Base-by-base conservation (phyloP, 2,113 vertebrate species). In the Phalacrocorax aristotelis region DNA sequence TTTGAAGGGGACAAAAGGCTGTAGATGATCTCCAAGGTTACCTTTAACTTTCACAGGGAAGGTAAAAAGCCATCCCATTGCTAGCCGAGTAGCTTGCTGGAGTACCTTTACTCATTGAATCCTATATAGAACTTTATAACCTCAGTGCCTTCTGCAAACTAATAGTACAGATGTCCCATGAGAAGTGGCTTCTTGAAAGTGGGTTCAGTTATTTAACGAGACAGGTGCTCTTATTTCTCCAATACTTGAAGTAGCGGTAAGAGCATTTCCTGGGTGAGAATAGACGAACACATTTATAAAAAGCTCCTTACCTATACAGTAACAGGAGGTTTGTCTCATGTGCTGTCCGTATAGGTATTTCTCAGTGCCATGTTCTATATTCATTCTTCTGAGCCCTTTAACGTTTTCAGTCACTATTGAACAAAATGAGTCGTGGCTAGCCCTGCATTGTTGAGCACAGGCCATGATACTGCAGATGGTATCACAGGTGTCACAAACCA, bases 361-460 rank as follows among this genome's bases (percentile, higher is more conserved):
- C 51, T 46, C 58, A 11, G 21, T 72, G 42, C 36, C 25, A 11
- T 3, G 1, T 11, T 30, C 34, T 48, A 0, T 5, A 8, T 49
- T 62, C 7, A 1, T 25, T 71, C 13, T 57, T 22, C 15, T 25
- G 30, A 68, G 32, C 34, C 27, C 36, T 69, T 34, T 48, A 46
- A 2, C 4, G 9, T 6, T 3, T 61, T 42, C 8, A 46, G 36
- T 66, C 7, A 2, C 26, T 64, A 7, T 46, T 4, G 1, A 27
- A 11, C 1, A 36, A n/a, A 69, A 42, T 16, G 20, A 30, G 42
- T 11, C 1, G 0, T 32, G 46, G 26, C 32, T 58, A 44, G 25
- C 15, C 48, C 55, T 48, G 36, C 0, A 0, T 34, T 40, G 20
- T 19, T 57, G 66, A 36, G 46, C 23, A 4, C 2, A 1, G 64